Percentiles rank a stretch among this genome's conserved stretches.
Conservation (phyloP, 2,113 vertebrate genomes). For the Puma concolor region DNA sequence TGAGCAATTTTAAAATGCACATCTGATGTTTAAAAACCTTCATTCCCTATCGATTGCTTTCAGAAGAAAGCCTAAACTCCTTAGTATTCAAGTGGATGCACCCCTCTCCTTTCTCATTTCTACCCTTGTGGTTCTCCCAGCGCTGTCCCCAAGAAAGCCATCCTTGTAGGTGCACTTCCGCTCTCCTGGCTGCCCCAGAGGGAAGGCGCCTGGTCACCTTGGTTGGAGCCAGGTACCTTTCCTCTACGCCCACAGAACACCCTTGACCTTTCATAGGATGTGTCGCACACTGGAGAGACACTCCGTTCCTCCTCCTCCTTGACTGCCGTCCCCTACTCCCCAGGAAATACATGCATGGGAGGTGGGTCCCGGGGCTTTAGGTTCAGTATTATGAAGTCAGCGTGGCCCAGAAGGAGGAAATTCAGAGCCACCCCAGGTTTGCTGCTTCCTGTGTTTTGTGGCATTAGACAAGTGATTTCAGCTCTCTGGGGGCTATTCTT, state of each 20-base stretch:
- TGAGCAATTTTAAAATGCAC: conserved; percentile 55
- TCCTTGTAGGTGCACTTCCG: neutral
- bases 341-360: neutral
- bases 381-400: neutral
- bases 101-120: neutral
- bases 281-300: neutral
- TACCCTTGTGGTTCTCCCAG: neutral
- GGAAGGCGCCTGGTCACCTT: neutral
- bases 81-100: neutral
- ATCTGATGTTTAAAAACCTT: conserved; percentile 52
- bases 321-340: neutral
- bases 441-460: neutral
- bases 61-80: neutral
- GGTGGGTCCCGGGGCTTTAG: neutral
- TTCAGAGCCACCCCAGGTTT: neutral
- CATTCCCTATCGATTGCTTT: conserved; percentile 16
- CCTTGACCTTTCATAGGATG: neutral
- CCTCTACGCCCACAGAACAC: neutral
- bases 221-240: neutral
- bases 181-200: neutral
- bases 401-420: neutral
- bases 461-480: neutral
- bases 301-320: neutral
- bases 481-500: neutral
- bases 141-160: neutral